These are phyloP conservation scores for Papilio elwesi DNA, from an alignment of 2,888 invertebrate genomes.

Conservation along the genomic window DNA sequence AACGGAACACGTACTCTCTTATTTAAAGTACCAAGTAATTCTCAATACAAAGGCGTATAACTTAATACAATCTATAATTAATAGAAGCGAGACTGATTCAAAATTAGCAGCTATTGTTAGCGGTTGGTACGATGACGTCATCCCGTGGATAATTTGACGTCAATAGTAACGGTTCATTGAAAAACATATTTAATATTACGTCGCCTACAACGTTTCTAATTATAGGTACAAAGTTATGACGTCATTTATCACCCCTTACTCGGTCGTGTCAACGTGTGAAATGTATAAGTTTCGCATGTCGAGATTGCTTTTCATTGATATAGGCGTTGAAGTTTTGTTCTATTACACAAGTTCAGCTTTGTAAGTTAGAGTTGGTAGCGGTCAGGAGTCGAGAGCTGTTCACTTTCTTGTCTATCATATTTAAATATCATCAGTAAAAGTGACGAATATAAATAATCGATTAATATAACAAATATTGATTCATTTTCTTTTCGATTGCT, in stretches of 20 bases:
- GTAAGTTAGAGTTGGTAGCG: not conserved
- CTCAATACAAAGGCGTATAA: constrained; percentile 5
- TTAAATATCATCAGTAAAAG: too few relatives aligned
- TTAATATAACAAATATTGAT: too few relatives aligned
- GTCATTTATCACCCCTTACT: constrained; percentile 6
- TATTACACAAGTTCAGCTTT: not conserved
- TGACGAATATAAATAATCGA: too few relatives aligned
- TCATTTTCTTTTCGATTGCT: too few relatives aligned
- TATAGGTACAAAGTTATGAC: constrained; percentile 8
- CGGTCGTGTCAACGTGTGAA: constrained; percentile 3
- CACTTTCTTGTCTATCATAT: too few relatives aligned
- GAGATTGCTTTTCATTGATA: constrained; percentile 12
- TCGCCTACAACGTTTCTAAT: constrained; percentile 21
- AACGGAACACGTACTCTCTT: too few relatives aligned
- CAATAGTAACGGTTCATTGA: constrained; percentile 7
- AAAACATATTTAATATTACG: constrained; percentile 8
- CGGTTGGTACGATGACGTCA: constrained; percentile 3
- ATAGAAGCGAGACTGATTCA: not conserved
- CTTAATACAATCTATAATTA: constrained; percentile 1
- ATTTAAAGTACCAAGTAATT: too few relatives aligned
- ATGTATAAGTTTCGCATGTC: not conserved
- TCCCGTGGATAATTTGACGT: constrained; percentile 8
- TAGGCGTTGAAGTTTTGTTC: not conserved
- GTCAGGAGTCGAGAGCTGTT: too few relatives aligned
- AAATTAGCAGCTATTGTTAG: constrained; percentile 10